Base-by-base conservation (phyloP, 2,888 invertebrate genomes). In the Unio delphinus region DNA sequence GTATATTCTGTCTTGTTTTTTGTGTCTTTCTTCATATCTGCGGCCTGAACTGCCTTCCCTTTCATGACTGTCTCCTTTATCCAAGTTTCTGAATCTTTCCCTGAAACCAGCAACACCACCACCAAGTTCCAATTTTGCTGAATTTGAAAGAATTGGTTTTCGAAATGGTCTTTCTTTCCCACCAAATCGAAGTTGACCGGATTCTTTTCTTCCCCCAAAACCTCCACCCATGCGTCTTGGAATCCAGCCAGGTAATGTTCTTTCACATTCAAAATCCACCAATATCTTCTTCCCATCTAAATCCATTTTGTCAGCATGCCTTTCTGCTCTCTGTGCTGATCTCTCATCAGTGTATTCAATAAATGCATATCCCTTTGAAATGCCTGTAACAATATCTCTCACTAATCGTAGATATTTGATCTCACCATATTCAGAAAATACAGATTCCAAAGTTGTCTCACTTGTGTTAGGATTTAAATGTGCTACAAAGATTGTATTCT, bases 161-260 rank as follows among this genome's bases (percentile, higher is more conserved):
- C 85, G 93, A 86, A 95, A 96, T 0, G 95, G 95, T 81, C 95
- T 91, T 68, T 94, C 94, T 80, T 93, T 92, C 62, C 96, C 94
- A 1, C 96, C 96, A 91, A 96, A 97, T 72, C 96, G 90, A 60
- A 96, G 91, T 87, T 97, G 96, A 0, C 96, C 96, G 0, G 96
- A 94, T 89, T 95, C 95, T 84, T 95, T 95, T 78, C 92, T 93
- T 0, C 96, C 96, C 5, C 95, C 95, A 86, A 96, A 94, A 20
- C 96, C 96, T 23, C 96, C 96, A 5, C 96, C 96, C 8, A 96
- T 91, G 75, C 96, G 90, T 75, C 96, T 92, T 4, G 96, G 96
- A 86, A 93, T 93, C 96, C 96, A 96, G 2, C 95, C 95, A 65
- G 82, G 79, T 65, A 90, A 64, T n/a, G 90, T 90, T 74, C 95